Percentiles rank a stretch among this genome's conserved stretches.
Evolutionary conservation across 2,888 invertebrate genomes (phyloP).

Genomic region (Cerastoderma edule): DNA sequence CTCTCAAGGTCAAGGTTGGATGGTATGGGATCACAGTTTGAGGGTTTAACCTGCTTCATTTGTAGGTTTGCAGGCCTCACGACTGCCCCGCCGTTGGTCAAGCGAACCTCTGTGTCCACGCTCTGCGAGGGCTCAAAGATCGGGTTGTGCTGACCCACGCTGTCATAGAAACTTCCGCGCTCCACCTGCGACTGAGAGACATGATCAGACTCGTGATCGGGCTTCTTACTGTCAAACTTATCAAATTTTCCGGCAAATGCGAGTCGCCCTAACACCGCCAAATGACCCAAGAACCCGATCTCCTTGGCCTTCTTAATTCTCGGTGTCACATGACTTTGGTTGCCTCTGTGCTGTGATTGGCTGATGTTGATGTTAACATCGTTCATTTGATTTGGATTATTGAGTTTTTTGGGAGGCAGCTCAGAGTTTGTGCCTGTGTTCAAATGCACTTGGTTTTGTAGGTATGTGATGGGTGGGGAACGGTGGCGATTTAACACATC

Average conservation of each 20-base stretch:
- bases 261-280: conserved; percentile 54
- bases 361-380: conserved; percentile 30
- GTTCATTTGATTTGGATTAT: conserved; percentile 66
- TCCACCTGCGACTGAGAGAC: conserved; percentile 27
- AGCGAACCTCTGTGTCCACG: conserved; percentile 74
- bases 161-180: conserved; percentile 48
- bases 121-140: conserved; percentile 58
- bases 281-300: conserved; percentile 63
- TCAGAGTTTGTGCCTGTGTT: conserved; percentile 58
- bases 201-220: conserved; percentile 32
- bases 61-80: conserved; percentile 64
- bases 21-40: conserved; percentile 20
- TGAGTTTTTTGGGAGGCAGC: conserved; percentile 83
- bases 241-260: conserved; percentile 57
- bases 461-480: conserved; percentile 87
- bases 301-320: conserved; percentile 72
- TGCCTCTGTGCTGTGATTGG: conserved; percentile 24
- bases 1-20: conserved; percentile 24
- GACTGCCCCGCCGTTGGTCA: conserved; percentile 72
- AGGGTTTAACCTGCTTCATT: conserved; percentile 35
- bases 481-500: conserved; percentile 82
- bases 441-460: conserved; percentile 89
- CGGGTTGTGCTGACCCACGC: conserved; percentile 55
- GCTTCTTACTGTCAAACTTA: conserved; percentile 39
- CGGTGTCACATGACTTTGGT: conserved; percentile 35